phyloP scores from a whole-genome alignment of 2,888 invertebrate genomes.

The Phrixothrix hirtus region DNA sequence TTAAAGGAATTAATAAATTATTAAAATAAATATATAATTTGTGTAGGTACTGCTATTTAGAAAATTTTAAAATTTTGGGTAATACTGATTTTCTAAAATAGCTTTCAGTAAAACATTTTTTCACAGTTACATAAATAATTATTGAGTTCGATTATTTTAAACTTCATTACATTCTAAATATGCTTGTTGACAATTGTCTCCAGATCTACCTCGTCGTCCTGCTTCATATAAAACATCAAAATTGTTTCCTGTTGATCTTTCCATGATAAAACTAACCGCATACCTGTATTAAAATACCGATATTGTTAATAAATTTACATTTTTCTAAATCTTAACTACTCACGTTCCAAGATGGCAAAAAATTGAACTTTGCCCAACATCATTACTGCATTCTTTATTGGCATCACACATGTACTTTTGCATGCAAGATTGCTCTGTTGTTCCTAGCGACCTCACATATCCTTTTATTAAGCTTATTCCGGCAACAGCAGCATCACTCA shows the following conservation, averaged over 20 bases:
- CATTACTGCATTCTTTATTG: conserved; percentile 81
- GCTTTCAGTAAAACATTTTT: conserved; percentile 1
- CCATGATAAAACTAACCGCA: conserved; percentile 82
- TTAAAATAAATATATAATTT: too few species aligned
- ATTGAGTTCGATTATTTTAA: conserved; percentile 46
- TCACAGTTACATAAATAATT: neutral
- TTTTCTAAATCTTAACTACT: too few species aligned
- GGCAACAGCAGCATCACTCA: conserved; percentile 87
- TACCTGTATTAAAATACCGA: too few species aligned
- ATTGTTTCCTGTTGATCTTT: conserved; percentile 72
- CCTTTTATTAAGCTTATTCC: conserved; percentile 88
- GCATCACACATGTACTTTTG: conserved; percentile 90
- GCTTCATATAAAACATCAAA: conserved; percentile 85
- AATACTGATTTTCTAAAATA: conserved; percentile 20
- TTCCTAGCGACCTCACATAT: conserved; percentile 79
- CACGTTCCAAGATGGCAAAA: conserved; percentile 94
- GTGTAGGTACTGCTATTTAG: too few species aligned
- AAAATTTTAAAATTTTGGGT: too few species aligned
- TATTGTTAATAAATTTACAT: too few species aligned
- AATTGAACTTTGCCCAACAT: conserved; percentile 79
- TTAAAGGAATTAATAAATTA: too few species aligned
- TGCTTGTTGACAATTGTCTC: conserved; percentile 82
- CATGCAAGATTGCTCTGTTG: conserved; percentile 79
- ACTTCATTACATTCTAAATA: conserved; percentile 90
- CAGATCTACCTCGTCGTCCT: conserved; percentile 81